phyloP scores from a whole-genome alignment of 1,140 invertebrate species.

The Zaprionus taronus region DNA sequence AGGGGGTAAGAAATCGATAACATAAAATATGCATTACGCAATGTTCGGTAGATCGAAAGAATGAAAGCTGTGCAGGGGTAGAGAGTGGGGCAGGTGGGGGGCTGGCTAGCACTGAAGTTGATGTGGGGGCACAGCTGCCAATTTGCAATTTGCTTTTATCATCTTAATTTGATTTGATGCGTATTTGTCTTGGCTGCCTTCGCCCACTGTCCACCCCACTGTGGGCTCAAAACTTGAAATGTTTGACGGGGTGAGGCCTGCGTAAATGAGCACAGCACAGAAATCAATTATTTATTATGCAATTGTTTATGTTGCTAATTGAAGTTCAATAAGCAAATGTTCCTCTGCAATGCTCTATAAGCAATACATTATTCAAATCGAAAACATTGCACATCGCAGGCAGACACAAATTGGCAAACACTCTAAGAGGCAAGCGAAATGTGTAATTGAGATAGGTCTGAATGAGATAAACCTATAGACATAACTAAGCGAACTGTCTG shows the following conservation, averaged over 20 bases:
- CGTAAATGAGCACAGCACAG: conserved; percentile 53
- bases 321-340: conserved; percentile 33
- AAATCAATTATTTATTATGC: conserved; percentile 67
- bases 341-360: not conserved
- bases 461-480: not conserved
- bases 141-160: conserved; percentile 81
- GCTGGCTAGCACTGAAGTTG: not conserved
- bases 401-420: conserved; percentile 1
- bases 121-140: conserved; percentile 40
- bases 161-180: conserved; percentile 78
- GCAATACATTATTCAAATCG: conserved; percentile 17
- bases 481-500: not conserved
- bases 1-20: conserved; percentile 70
- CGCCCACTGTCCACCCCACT: not conserved
- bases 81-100: too few species aligned
- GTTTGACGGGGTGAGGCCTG: conserved; percentile 1
- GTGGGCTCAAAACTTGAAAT: not conserved
- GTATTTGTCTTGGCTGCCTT: conserved; percentile 50
- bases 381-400: not conserved
- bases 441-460: not conserved
- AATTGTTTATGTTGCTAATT: conserved; percentile 46
- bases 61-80: not conserved
- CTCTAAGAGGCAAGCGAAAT: not conserved
- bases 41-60: conserved; percentile 18
- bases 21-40: conserved; percentile 79